These are phyloP conservation scores for fruit fly (Drosophila melanogaster) DNA, from an alignment of 1,140 invertebrate species.

Conservation along the genomic window Release_6_plus_ISO1_MT NC_004354.4:2884501-2885000, in stretches of 20 bases:
- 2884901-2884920: neutral
- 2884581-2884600: neutral
- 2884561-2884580: neutral
- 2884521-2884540: neutral
- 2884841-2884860: neutral
- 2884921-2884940: neutral
- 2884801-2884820: neutral
- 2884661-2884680: constrained; percentile 7
- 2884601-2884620: neutral
- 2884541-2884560: neutral
- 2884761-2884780: constrained; percentile 1
- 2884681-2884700: constrained; percentile 2
- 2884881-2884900: neutral
- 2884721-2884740: neutral
- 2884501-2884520: constrained; percentile 4
- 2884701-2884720: neutral
- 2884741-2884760: constrained; percentile 1
- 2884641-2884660: neutral
- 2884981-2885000: no score
- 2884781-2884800: constrained; percentile 26
- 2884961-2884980: neutral
- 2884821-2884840: neutral
- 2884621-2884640: no score
- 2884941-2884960: neutral
- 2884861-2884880: neutral